Base-by-base conservation (phyloP, 2,113 vertebrate species). In the Syngnathus typhle region DNA sequence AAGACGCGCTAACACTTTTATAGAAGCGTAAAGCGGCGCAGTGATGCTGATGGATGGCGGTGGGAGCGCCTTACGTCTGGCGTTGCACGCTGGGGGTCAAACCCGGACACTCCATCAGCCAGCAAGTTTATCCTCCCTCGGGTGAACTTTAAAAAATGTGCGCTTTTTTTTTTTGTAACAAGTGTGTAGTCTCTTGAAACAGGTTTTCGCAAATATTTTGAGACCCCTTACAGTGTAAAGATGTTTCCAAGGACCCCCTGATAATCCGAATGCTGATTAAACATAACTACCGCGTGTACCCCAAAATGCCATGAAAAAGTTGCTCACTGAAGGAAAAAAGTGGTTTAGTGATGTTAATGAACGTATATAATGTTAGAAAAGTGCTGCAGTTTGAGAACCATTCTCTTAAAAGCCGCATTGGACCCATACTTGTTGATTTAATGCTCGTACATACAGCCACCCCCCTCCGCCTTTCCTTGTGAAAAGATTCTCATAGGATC, bases 351-450 rank as follows among this genome's bases (percentile, higher is more conserved):
- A 16, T 47, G 5, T 6, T 16, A 16, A 16, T 6, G 5, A 47
- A 15, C 4, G 15, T 18, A 18, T 46, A 16, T 46, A 32, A 32
- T 32, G 27, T 32, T 32, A 32, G 27, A 32, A 3, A 32, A 32
- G 27, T 32, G 27, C 55, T 32, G 6, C 27, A 16, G 27, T 18
- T 74, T 46, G 63, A 67, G 74, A 73, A 74, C 65, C 63, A 36
- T 44, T 32, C 69, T 68, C 41, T 1, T 64, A 73, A 64, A 60
- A 69, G 71, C 51, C 70, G 13, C 23, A 0, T 8, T 56, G 41
- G 70, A 60, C 82, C 86, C 79, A 81, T 86, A 72, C 74, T 67
- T 75, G 71, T 70, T 83, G 86, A 86, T 85, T 82, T 85, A 86
- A 78, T 63, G 71, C 71, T 10, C 60, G 27, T 72, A 32, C 23